Percentiles rank a stretch among this genome's conserved stretches.
Evolutionary conservation across 2,797 vertebrate genomes (phyloP).

Genomic region (Aulostomus chinensis): DNA sequence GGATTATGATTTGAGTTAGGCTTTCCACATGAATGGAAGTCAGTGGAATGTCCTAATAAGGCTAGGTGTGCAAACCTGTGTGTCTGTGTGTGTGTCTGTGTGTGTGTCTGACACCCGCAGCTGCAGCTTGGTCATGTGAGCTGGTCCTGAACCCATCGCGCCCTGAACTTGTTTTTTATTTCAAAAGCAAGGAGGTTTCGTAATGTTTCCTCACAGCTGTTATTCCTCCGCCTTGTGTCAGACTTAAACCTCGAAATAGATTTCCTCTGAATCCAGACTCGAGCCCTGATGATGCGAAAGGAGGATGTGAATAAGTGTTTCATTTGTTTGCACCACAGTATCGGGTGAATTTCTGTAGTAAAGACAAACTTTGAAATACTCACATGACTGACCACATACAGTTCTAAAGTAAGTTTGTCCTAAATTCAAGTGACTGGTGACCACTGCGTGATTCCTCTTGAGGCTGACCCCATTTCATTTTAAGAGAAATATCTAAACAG

Average conservation of each 20-base stretch:
- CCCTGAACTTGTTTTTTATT: slow-evolving; percentile 38
- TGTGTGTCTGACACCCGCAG: background rate
- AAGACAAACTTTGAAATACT: too few relatives aligned
- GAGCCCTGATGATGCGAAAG: slow-evolving; percentile 56
- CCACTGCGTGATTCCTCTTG: slow-evolving; percentile 4
- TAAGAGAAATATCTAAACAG: background rate
- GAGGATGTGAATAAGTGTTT: slow-evolving; percentile 56
- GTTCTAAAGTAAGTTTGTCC: background rate
- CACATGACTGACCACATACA: background rate
- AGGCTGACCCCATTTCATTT: background rate
- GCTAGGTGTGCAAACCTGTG: too few relatives aligned
- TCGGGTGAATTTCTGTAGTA: too few relatives aligned
- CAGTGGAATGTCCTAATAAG: too few relatives aligned
- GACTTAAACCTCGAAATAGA: slow-evolving; percentile 51
- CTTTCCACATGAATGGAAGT: too few relatives aligned
- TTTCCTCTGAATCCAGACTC: slow-evolving; percentile 60
- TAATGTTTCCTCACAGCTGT: slow-evolving; percentile 59
- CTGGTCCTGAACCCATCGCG: slow-evolving; percentile 20
- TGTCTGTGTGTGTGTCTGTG: slow-evolving; percentile 13
- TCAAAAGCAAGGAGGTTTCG: slow-evolving; percentile 37
- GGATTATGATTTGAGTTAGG: too few relatives aligned
- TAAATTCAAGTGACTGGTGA: background rate
- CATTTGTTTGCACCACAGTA: background rate
- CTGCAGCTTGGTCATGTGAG: slow-evolving; percentile 58
- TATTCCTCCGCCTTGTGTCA: slow-evolving; percentile 40